Percentiles rank a stretch among this genome's conserved stretches.
phyloP scores from a whole-genome alignment of 2,797 vertebrate genomes.

The Epinephelus awoara region DNA sequence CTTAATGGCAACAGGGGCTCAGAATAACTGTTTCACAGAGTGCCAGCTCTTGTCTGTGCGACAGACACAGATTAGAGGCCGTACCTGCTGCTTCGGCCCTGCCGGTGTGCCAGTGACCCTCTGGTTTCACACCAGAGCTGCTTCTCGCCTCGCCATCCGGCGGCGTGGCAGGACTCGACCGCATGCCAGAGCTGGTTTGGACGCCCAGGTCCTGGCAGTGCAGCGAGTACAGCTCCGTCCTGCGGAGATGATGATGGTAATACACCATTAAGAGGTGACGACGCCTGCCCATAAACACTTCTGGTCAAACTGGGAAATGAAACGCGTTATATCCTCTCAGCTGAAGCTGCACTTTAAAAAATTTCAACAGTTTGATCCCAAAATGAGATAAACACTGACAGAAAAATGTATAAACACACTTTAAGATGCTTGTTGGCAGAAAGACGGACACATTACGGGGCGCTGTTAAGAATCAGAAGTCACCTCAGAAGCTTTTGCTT shows the following conservation, averaged over 20 bases:
- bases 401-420: not conserved
- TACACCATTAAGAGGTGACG: not conserved
- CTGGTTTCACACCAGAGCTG: conserved; percentile 50
- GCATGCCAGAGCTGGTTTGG: conserved; percentile 18
- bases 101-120: conserved; percentile 32
- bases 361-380: not conserved
- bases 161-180: not conserved
- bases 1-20: conserved; percentile 25
- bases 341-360: not conserved
- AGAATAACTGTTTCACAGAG: conserved; percentile 17
- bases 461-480: not conserved
- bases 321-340: not conserved
- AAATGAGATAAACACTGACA: not conserved
- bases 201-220: conserved; percentile 2
- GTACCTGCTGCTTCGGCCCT: conserved; percentile 46
- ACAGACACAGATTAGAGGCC: conserved; percentile 35
- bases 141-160: conserved; percentile 47
- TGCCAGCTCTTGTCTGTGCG: conserved; percentile 41
- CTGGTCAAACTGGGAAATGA: not conserved
- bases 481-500: not conserved
- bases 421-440: not conserved
- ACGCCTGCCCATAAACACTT: not conserved
- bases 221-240: not conserved
- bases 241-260: not conserved
- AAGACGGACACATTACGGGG: not conserved